A percentile compares a stretch with the other conserved stretches of the same genome.
Conservation (phyloP, 1,140 invertebrate species). For the Trichomalopsis sarcophagae region DNA sequence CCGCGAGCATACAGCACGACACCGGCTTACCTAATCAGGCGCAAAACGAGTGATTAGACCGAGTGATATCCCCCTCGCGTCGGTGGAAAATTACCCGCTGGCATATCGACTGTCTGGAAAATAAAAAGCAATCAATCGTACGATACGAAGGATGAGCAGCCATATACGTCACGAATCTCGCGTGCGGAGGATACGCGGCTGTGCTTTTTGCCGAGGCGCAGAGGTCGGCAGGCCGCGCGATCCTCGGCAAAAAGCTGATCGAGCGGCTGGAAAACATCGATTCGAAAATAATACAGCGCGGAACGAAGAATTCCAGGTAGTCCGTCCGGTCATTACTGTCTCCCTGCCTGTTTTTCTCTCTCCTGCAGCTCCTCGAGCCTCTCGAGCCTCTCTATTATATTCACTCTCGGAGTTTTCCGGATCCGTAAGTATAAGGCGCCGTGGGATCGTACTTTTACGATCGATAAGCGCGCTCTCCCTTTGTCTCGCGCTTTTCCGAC, state of each 20-base stretch:
- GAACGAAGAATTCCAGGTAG: background rate
- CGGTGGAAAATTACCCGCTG: background rate
- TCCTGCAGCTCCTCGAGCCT: background rate
- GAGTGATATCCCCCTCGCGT: background rate
- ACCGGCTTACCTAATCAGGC: too few species aligned
- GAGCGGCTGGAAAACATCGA: background rate
- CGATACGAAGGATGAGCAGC: background rate
- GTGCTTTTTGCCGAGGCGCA: background rate
- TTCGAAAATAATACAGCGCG: slow-evolving; percentile 1
- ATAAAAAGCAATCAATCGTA: slow-evolving; percentile 7
- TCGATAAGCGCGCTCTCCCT: background rate
- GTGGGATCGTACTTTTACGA: background rate
- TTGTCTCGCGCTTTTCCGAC: slow-evolving; percentile 1
- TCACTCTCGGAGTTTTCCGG: background rate
- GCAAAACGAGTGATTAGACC: background rate
- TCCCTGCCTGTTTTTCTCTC: slow-evolving; percentile 6
- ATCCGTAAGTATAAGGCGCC: background rate
- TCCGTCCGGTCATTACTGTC: background rate
- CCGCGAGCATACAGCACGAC: too few species aligned
- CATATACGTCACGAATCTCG: background rate
- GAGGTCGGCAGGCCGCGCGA: background rate
- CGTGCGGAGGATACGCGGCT: background rate
- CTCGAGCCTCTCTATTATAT: background rate
- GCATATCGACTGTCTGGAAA: background rate
- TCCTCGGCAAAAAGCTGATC: slow-evolving; percentile 12